These are phyloP conservation scores for Drosophila fulvimacula DNA, from an alignment of 2,888 invertebrate genomes.

Conservation along the genomic window DNA sequence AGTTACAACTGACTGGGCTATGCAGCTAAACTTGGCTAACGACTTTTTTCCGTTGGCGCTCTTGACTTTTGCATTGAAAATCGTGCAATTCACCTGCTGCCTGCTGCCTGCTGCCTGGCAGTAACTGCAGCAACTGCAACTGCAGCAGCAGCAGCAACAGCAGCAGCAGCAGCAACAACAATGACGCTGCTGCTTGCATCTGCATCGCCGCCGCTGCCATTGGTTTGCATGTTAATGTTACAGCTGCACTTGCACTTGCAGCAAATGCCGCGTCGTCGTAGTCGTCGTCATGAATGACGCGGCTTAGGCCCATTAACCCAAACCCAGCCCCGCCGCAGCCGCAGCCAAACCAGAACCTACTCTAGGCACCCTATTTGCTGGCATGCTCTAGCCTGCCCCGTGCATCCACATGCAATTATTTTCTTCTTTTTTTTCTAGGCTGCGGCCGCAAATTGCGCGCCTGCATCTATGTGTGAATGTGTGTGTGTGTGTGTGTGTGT, in stretches of 20 bases:
- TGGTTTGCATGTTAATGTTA: slow-evolving; percentile 79
- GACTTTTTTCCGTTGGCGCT: slow-evolving; percentile 80
- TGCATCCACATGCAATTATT: slow-evolving; percentile 69
- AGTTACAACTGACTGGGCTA: slow-evolving; percentile 64
- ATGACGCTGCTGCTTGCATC: slow-evolving; percentile 75
- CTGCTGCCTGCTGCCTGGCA: slow-evolving; percentile 56
- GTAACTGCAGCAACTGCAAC: slow-evolving; percentile 50
- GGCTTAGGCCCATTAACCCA: slow-evolving; percentile 52
- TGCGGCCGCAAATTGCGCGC: slow-evolving; percentile 74
- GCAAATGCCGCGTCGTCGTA: slow-evolving; percentile 65
- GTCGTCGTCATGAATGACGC: slow-evolving; percentile 73
- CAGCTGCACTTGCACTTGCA: slow-evolving; percentile 81
- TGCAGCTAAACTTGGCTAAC: slow-evolving; percentile 78
- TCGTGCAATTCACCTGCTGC: slow-evolving; percentile 84
- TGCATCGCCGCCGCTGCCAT: slow-evolving; percentile 64
- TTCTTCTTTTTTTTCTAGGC: slow-evolving; percentile 64
- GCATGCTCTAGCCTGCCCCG: slow-evolving; percentile 25
- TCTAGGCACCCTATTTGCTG: slow-evolving; percentile 12
- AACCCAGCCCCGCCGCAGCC: slow-evolving; percentile 7
- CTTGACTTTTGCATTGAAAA: slow-evolving; percentile 83
- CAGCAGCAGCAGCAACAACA: slow-evolving; percentile 62
- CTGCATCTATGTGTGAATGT: slow-evolving; percentile 35
- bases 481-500: slow-evolving; percentile 14
- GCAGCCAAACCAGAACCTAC: slow-evolving; percentile 3
- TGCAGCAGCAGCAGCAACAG: slow-evolving; percentile 31